Evolutionary conservation across 2,113 vertebrate genomes (phyloP).

Genomic region (Cervus canadensis): DNA sequence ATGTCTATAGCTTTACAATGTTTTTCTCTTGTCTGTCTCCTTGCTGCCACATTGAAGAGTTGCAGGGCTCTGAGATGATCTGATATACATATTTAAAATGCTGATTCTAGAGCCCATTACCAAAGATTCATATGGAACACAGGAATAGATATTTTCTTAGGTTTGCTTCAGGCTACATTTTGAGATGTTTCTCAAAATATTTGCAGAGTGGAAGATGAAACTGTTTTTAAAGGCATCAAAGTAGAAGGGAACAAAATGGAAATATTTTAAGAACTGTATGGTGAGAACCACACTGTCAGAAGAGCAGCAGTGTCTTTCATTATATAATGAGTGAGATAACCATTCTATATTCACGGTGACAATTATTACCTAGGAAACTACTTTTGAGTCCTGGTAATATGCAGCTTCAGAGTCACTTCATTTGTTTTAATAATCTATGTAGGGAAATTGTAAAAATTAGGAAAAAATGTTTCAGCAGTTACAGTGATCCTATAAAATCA

Average conservation of each 20-base stretch:
- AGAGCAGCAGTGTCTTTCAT: background rate
- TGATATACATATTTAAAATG: background rate
- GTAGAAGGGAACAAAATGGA: background rate
- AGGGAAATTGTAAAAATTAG: background rate
- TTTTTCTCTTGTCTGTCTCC: background rate
- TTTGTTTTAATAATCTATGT: background rate
- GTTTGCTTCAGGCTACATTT: background rate
- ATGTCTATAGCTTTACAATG: background rate
- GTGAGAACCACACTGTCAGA: background rate
- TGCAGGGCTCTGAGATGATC: background rate
- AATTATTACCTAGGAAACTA: background rate
- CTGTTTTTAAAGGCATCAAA: background rate
- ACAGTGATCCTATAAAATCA: background rate
- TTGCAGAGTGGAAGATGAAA: background rate
- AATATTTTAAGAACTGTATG: background rate
- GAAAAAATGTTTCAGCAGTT: background rate
- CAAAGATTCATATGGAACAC: background rate
- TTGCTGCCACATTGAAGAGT: background rate
- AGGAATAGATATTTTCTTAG: background rate
- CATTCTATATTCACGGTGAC: background rate
- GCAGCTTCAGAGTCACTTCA: background rate
- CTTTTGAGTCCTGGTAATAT: background rate
- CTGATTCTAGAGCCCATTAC: background rate
- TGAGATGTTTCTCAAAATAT: background rate
- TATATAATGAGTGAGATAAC: background rate